A percentile compares a stretch with the other conserved stretches of the same genome.
phyloP scores from a whole-genome alignment of 2,113 vertebrate species.

The Anser cygnoides region DNA sequence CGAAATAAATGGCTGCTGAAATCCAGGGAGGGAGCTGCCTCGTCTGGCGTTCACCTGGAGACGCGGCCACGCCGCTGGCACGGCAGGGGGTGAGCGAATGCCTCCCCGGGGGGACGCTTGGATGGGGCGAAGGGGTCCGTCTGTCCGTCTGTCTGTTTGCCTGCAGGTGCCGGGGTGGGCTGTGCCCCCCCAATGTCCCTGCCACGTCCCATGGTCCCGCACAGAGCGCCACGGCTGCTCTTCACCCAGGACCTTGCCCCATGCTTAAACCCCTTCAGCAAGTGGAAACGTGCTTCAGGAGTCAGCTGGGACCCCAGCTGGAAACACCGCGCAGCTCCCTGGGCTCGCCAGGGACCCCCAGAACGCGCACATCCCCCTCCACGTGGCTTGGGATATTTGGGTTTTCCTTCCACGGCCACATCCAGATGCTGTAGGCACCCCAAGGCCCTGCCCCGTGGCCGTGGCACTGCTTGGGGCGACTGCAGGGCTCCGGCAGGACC shows the following conservation, averaged over 20 bases:
- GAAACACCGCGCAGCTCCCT: neutral
- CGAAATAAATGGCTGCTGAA: conserved; percentile 15
- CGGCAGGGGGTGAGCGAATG: neutral
- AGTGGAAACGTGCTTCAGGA: neutral
- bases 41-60: neutral
- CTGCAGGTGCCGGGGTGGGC: too few relatives aligned
- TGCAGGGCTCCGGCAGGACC: neutral
- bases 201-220: neutral
- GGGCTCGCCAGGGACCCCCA: neutral
- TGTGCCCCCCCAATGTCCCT: neutral
- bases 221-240: neutral
- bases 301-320: neutral
- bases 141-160: neutral
- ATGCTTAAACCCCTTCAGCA: neutral
- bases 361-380: neutral
- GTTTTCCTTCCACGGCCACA: neutral
- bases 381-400: neutral
- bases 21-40: neutral
- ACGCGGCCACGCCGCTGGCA: rapidly evolving
- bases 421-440: neutral
- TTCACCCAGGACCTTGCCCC: neutral
- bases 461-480: too few relatives aligned
- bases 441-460: too few relatives aligned
- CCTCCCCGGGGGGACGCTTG: neutral
- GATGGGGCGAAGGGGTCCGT: neutral